Conservation (phyloP, 2,888 invertebrate species). For the Chrysolina americana region DNA sequence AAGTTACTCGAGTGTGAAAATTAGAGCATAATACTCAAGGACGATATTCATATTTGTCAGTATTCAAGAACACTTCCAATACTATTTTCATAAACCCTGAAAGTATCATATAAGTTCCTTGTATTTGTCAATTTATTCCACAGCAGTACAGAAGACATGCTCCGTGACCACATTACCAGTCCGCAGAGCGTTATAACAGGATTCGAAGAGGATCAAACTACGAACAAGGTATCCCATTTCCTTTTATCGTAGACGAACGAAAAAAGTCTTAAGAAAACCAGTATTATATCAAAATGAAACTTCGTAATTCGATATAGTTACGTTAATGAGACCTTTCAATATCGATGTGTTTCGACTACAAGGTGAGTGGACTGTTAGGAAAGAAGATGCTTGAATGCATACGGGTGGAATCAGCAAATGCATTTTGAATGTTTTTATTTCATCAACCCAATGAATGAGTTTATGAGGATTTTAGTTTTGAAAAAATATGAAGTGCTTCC, state of each 20-base stretch:
- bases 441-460: too few relatives aligned
- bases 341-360: not conserved
- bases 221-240: constrained; percentile 1
- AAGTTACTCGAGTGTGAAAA: too few relatives aligned
- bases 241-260: constrained; percentile 4
- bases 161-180: not conserved
- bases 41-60: too few relatives aligned
- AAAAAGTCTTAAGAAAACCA: constrained; percentile 10
- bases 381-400: not conserved
- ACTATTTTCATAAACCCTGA: not conserved
- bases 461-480: too few relatives aligned
- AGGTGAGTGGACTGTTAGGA: not conserved
- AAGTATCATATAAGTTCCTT: not conserved
- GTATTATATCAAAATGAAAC: constrained; percentile 11
- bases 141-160: not conserved
- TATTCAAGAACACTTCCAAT: too few relatives aligned
- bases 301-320: not conserved
- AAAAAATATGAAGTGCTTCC: too few relatives aligned
- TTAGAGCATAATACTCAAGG: too few relatives aligned
- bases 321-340: not conserved
- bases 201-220: constrained; percentile 5
- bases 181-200: not conserved
- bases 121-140: not conserved
- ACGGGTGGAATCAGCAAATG: not conserved
- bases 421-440: not conserved